These are phyloP conservation scores for Sesamia nonagrioides DNA, from an alignment of 1,140 invertebrate species.

Conservation along the genomic window DNA sequence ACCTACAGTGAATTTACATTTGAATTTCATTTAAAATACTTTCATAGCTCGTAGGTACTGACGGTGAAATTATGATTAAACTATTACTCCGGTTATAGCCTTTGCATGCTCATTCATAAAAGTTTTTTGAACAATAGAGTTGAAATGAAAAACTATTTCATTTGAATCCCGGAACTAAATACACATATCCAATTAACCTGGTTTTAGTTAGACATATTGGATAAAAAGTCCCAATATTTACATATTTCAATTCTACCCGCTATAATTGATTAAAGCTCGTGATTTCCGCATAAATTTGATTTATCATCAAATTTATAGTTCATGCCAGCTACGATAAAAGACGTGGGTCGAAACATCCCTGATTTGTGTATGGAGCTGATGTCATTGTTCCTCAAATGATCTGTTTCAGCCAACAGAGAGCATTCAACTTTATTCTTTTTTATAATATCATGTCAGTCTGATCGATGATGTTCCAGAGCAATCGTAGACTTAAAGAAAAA, in stretches of 20 bases:
- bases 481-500: slow-evolving; percentile 42
- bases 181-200: not conserved
- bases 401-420: slow-evolving; percentile 35
- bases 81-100: no score
- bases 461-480: slow-evolving; percentile 52
- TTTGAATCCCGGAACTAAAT: not conserved
- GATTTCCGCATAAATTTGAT: slow-evolving; percentile 3
- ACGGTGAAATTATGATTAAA: no score
- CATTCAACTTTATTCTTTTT: slow-evolving; percentile 54
- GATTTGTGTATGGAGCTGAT: slow-evolving; percentile 44
- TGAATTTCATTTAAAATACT: not conserved
- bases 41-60: no score
- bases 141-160: not conserved
- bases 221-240: slow-evolving; percentile 18
- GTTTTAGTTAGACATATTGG: not conserved
- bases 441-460: slow-evolving; percentile 46
- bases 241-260: not conserved
- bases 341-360: slow-evolving; percentile 52
- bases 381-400: slow-evolving; percentile 41
- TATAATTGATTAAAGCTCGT: not conserved
- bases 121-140: no score
- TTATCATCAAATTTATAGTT: slow-evolving; percentile 5
- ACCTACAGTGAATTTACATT: no score
- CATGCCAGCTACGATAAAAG: not conserved
- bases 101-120: no score